Evolutionary conservation across 2,888 invertebrate genomes (phyloP).

Genomic region (Caenorhabditis angaria): DNA sequence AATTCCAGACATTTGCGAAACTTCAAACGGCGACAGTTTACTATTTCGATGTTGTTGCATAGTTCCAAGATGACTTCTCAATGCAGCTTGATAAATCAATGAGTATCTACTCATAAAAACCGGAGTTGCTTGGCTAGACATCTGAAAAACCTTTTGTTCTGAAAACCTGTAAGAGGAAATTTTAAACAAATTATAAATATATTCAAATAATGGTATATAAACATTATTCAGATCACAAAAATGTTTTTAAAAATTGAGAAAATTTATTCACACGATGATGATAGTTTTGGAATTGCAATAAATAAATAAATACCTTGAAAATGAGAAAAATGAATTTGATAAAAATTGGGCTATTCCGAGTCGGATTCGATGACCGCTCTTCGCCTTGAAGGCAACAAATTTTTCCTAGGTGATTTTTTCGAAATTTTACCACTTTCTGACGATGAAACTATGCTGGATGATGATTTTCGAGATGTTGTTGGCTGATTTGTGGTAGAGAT

Average conservation of each 20-base stretch:
- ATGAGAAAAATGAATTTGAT: background rate
- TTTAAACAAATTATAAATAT: constrained; percentile 6
- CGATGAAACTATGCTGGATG: background rate
- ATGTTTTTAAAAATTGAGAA: constrained; percentile 6
- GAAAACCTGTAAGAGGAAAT: background rate
- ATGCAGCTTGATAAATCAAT: constrained; percentile 27
- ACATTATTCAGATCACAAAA: constrained; percentile 13
- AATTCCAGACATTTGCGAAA: constrained; percentile 36
- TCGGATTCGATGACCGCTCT: constrained; percentile 4
- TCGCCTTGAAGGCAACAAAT: background rate
- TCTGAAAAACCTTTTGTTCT: constrained; percentile 9
- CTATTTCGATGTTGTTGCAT: constrained; percentile 12
- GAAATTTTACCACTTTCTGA: background rate
- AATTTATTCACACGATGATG: background rate
- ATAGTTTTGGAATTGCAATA: background rate
- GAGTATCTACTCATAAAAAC: constrained; percentile 16
- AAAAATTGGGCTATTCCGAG: background rate
- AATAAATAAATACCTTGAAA: no score
- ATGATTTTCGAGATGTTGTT: background rate
- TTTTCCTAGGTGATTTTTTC: background rate
- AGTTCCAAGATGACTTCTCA: constrained; percentile 11
- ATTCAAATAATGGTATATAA: no score
- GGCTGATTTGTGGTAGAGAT: no score
- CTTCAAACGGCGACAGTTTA: constrained; percentile 29
- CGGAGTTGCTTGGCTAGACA: constrained; percentile 15